phyloP scores from a whole-genome alignment of 2,888 invertebrate genomes.

The Conomelus anceps region DNA sequence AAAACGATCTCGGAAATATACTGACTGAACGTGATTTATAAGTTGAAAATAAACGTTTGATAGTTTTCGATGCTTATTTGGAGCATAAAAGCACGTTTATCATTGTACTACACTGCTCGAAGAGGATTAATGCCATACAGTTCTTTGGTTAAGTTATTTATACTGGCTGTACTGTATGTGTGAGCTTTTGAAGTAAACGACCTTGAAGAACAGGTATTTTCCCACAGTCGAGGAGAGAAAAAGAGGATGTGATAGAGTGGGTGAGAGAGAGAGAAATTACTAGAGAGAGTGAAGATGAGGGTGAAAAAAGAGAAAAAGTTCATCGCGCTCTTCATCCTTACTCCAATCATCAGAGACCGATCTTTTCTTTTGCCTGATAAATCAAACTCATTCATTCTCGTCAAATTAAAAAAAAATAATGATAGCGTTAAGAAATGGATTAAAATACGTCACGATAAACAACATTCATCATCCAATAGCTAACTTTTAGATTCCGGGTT shows the following conservation, averaged over 20 bases:
- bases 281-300: neutral
- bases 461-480: too few species aligned
- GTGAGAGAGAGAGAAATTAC: neutral
- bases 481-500: too few species aligned
- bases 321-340: neutral
- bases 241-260: neutral
- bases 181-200: neutral
- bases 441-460: too few species aligned
- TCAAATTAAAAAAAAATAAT: too few species aligned
- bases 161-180: neutral
- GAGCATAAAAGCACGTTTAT: neutral
- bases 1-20: neutral
- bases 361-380: neutral
- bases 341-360: neutral
- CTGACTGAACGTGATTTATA: neutral
- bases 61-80: neutral
- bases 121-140: neutral
- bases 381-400: neutral
- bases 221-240: neutral
- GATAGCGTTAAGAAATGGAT: too few species aligned
- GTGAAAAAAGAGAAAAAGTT: neutral
- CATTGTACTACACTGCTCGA: neutral
- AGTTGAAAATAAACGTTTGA: neutral
- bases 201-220: neutral
- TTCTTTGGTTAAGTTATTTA: neutral